phyloP scores from a whole-genome alignment of 2,888 invertebrate species.

The Cheiracanthium punctorium region DNA sequence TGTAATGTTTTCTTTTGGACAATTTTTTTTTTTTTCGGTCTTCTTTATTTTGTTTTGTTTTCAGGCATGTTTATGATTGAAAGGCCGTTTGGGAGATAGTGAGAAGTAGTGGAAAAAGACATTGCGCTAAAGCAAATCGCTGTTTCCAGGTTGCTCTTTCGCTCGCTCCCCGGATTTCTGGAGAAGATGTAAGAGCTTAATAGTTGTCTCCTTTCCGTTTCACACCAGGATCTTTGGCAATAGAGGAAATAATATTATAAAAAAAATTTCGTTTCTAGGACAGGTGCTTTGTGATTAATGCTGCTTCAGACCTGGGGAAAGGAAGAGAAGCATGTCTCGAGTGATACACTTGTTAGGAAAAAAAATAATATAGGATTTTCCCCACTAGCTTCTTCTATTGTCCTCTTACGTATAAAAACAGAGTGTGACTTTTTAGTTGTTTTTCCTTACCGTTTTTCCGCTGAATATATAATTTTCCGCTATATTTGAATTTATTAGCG shows the following conservation, averaged over 20 bases:
- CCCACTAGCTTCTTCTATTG: neutral
- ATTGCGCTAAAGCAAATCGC: constrained; percentile 44
- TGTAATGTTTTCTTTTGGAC: constrained; percentile 48
- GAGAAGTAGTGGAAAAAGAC: constrained; percentile 31
- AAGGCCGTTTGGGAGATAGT: constrained; percentile 56
- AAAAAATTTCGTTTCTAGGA: constrained; percentile 13
- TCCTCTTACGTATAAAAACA: neutral
- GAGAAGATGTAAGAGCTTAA: constrained; percentile 17
- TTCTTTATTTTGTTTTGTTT: constrained; percentile 23
- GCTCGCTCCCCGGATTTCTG: neutral
- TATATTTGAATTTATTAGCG: neutral
- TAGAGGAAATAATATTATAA: no score
- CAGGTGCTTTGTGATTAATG: constrained; percentile 59
- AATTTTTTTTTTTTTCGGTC: constrained; percentile 4
- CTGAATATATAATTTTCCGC: neutral
- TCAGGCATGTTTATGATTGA: constrained; percentile 57
- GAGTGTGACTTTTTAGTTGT: neutral
- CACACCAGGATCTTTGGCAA: constrained; percentile 26
- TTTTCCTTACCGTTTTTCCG: no score
- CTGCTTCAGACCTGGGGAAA: constrained; percentile 16
- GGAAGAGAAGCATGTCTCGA: neutral
- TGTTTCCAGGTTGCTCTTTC: constrained; percentile 35
- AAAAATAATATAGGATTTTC: neutral
- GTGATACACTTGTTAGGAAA: neutral
- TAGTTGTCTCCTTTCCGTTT: constrained; percentile 18